A percentile compares a stretch with the other conserved stretches of the same genome.
These are phyloP conservation scores for Tolypeutes matacus DNA, from an alignment of 2,797 vertebrate species.

Conservation along the genomic window DNA sequence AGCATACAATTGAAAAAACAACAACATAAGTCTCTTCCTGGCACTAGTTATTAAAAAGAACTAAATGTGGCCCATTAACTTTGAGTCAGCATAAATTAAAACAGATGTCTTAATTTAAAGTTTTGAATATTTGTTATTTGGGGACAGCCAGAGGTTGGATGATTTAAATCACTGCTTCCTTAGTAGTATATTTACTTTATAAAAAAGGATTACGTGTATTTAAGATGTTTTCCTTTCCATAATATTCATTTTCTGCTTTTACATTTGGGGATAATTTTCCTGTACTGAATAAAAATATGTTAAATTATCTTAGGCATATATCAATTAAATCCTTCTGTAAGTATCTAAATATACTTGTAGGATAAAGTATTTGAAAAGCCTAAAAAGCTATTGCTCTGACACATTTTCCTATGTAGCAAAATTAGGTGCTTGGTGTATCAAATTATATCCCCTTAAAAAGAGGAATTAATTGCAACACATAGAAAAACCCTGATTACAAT, in stretches of 20 bases:
- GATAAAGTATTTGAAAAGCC: constrained; percentile 11
- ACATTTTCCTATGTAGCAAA: neutral
- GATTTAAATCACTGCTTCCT: constrained; percentile 32
- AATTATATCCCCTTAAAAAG: neutral
- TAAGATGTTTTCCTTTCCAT: constrained; percentile 32
- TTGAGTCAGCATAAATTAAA: constrained; percentile 51
- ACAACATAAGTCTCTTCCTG: constrained; percentile 18
- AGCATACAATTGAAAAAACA: no score
- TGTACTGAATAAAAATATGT: neutral
- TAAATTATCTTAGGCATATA: neutral
- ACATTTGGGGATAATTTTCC: constrained; percentile 8
- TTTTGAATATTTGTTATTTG: constrained; percentile 13
- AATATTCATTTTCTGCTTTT: constrained; percentile 14
- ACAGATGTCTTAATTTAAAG: neutral
- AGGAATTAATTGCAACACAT: constrained; percentile 27
- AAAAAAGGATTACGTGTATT: constrained; percentile 16
- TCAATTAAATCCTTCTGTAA: constrained; percentile 42
- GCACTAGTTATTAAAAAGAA: constrained; percentile 47
- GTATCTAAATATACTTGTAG: neutral
- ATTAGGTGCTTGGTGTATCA: constrained; percentile 23
- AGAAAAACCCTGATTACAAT: neutral
- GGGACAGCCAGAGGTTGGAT: neutral
- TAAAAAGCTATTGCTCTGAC: neutral
- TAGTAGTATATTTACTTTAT: neutral
- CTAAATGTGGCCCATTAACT: constrained; percentile 56